These are phyloP conservation scores for Matsumurasca onukii DNA, from an alignment of 1,140 invertebrate genomes.

Conservation along the genomic window DNA sequence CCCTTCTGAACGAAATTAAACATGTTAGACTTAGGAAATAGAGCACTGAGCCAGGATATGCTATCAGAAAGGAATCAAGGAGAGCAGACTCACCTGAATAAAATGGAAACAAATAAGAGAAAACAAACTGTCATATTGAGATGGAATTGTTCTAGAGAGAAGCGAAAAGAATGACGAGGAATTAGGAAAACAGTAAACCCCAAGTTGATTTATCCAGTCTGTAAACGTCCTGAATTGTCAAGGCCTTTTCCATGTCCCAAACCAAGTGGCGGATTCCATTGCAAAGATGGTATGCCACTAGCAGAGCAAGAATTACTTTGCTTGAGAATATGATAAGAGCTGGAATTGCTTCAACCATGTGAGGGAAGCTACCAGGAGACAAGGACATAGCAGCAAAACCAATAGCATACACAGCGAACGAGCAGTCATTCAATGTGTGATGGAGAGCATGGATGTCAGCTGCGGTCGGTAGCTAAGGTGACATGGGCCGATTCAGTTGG, in stretches of 20 bases:
- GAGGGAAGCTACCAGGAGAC: constrained; percentile 56
- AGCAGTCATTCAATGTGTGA: constrained; percentile 76
- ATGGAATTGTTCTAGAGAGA: constrained; percentile 28
- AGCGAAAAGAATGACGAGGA: constrained; percentile 27
- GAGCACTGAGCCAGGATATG: no score
- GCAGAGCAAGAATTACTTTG: constrained; percentile 60
- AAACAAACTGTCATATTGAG: no score
- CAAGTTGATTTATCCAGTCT: constrained; percentile 64
- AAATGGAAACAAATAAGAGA: no score
- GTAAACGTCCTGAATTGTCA: constrained; percentile 70
- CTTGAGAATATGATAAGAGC: constrained; percentile 52
- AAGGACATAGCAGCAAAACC: constrained; percentile 48
- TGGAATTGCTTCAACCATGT: constrained; percentile 57
- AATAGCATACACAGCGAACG: constrained; percentile 50
- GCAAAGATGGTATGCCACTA: constrained; percentile 63
- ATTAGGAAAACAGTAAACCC: constrained; percentile 48
- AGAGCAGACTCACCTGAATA: no score
- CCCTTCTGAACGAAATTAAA: no score
- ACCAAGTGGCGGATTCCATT: constrained; percentile 71
- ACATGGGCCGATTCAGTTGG: constrained; percentile 71
- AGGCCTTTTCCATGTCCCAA: constrained; percentile 69
- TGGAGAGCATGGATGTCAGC: constrained; percentile 73
- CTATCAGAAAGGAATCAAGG: no score
- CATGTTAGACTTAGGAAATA: no score
- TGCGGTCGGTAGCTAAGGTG: constrained; percentile 83